Base-by-base conservation (phyloP, 2,113 vertebrate genomes). In the Psophia crepitans region DNA sequence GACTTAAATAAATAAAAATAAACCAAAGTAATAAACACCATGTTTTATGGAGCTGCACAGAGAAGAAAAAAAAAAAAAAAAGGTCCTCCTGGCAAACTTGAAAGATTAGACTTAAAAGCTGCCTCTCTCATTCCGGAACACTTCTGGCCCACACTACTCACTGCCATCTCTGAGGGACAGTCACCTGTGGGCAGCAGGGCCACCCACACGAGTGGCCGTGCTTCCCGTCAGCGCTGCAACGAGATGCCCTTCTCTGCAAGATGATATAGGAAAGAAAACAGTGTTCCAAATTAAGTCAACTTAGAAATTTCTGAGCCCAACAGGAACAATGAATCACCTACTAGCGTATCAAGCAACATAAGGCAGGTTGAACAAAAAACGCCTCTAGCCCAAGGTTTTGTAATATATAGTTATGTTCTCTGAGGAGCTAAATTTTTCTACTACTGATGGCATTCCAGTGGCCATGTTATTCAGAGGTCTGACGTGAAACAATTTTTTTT, bases 1-100 rank as follows among this genome's bases (percentile, higher is more conserved):
- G 94, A 97, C 94, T 97, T 98, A 97, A 96, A 97, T 96, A 98
- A 98, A 98, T 97, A 98, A 97, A 98, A 98, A 98, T 97, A 98
- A 98, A 98, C 97, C 89, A 69, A 96, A 97, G 98, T 94, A 98
- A 98, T 98, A 98, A 98, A 98, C 97, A 97, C 97, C 97, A 89
- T 95, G 89, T 98, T 98, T 98, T 98, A 98, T 96, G 93, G 93
- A 97, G 89, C 89, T 96, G 87, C 73, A 89, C 57, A 89, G 94
- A 28, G 32, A 17, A 48, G 30, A 35, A 57, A 74, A 26, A 33
- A 23, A 48, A 32, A 32, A 61, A 63, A 91, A 23, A 6, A 41
- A 12, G 3, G 17, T 75, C 8, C 30, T 85, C 37, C 39, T 61
- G 39, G 65, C 39, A 64, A 94, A 76, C 30, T n/a, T 83, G 46